Percentiles rank a stretch among this genome's conserved stretches.
Evolutionary conservation across 2,113 vertebrate species (phyloP).

Genomic region (Fulmarus glacialis): DNA sequence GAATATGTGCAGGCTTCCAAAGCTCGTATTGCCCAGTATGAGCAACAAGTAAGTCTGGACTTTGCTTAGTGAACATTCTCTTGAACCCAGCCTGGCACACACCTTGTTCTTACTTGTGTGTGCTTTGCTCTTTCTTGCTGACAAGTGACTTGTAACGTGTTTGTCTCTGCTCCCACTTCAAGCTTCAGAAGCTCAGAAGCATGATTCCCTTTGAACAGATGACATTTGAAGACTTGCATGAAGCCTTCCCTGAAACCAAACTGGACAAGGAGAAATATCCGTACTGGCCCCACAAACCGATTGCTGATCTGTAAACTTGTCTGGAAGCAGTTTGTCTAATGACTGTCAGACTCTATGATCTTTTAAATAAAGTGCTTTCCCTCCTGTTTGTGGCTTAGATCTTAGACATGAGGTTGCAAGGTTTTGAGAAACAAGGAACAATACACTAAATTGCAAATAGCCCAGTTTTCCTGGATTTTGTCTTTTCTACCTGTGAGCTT

Average conservation of each 20-base stretch:
- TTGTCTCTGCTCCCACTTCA: background rate
- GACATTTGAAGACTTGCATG: slow-evolving; percentile 86
- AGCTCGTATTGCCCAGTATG: slow-evolving; percentile 78
- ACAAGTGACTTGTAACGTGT: background rate
- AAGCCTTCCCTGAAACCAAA: slow-evolving; percentile 88
- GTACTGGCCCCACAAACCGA: slow-evolving; percentile 91
- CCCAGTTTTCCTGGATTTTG: background rate
- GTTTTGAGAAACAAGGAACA: background rate
- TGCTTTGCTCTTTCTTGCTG: background rate
- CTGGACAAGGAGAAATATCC: slow-evolving; percentile 89
- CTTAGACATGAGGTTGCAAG: background rate
- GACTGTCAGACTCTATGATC: background rate
- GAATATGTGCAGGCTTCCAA: slow-evolving; percentile 84
- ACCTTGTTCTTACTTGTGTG: background rate
- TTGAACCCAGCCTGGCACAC: background rate
- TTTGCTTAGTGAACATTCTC: background rate
- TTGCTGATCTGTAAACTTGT: slow-evolving; percentile 81
- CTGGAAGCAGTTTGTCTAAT: background rate
- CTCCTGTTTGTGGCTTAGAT: background rate
- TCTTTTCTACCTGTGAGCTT: background rate
- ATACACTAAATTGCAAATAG: background rate
- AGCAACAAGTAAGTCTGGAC: slow-evolving; percentile 78
- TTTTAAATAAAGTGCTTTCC: slow-evolving; percentile 59
- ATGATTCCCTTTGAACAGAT: slow-evolving; percentile 97
- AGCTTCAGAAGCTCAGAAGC: slow-evolving; percentile 86